These are phyloP conservation scores for Ips typographus DNA, from an alignment of 1,140 invertebrate genomes.

Conservation along the genomic window DNA sequence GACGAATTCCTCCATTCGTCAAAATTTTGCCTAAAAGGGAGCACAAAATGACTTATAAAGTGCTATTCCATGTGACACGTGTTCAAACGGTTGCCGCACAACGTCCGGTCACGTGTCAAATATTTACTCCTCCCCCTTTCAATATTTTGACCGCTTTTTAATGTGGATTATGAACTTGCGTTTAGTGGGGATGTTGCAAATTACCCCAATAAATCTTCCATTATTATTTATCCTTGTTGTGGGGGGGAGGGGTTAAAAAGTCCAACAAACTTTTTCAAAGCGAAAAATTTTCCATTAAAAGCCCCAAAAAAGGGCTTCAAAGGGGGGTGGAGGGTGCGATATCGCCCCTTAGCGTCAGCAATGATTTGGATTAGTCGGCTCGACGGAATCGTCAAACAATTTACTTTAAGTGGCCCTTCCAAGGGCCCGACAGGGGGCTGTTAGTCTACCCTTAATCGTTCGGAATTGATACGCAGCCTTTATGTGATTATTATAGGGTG, in stretches of 20 bases:
- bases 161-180: constrained; percentile 8
- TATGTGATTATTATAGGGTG: constrained; percentile 8
- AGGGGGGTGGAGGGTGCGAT: background rate
- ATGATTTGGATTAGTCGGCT: constrained; percentile 37
- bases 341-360: constrained; percentile 25
- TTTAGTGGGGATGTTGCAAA: background rate
- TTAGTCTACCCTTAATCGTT: constrained; percentile 32
- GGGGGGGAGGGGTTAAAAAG: no score
- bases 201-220: no score
- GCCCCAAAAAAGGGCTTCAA: no score
- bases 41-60: constrained; percentile 31
- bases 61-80: constrained; percentile 34
- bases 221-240: no score
- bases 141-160: constrained; percentile 35
- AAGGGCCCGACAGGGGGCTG: constrained; percentile 31
- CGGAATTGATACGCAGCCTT: constrained; percentile 32
- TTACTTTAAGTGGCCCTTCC: constrained; percentile 36
- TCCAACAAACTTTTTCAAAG: no score
- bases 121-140: constrained; percentile 27
- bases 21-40: constrained; percentile 20
- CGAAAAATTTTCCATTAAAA: no score
- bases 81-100: constrained; percentile 10
- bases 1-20: constrained; percentile 32
- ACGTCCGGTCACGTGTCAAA: constrained; percentile 26
- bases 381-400: constrained; percentile 38